A percentile compares a stretch with the other conserved stretches of the same genome.
These are phyloP conservation scores for Poliocrania exsul DNA, from an alignment of 2,797 vertebrate species.

Conservation along the genomic window DNA sequence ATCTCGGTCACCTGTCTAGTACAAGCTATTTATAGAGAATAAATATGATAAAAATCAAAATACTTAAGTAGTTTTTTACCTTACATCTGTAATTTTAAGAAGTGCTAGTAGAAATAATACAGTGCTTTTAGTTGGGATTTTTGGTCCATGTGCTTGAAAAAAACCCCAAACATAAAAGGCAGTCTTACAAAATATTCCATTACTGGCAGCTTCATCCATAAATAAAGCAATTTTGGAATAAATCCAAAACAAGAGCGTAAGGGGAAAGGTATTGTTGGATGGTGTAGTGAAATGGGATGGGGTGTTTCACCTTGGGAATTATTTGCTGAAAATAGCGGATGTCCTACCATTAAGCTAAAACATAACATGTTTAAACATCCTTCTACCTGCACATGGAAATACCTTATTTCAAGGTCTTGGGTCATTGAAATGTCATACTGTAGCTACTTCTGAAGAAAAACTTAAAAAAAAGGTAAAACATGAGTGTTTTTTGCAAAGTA, in stretches of 20 bases:
- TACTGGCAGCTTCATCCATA: conserved; percentile 65
- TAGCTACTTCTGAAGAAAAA: conserved; percentile 29
- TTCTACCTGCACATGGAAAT: conserved; percentile 72
- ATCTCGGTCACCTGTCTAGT: background rate
- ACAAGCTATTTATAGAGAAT: background rate
- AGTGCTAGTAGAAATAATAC: background rate
- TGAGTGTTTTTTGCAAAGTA: background rate
- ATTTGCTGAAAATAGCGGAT: conserved; percentile 76
- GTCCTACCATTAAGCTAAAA: conserved; percentile 76
- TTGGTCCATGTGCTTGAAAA: background rate
- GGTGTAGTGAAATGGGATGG: conserved; percentile 58
- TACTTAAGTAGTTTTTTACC: background rate
- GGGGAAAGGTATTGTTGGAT: conserved; percentile 76
- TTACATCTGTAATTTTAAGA: background rate
- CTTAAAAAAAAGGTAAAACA: background rate
- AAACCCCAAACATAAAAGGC: conserved; percentile 24
- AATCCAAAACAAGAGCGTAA: conserved; percentile 69
- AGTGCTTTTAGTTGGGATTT: conserved; percentile 30
- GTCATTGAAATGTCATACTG: conserved; percentile 45
- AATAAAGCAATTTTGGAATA: conserved; percentile 75
- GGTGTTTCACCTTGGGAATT: conserved; percentile 77
- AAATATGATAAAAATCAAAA: background rate
- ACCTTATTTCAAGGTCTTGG: conserved; percentile 65
- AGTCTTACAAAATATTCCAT: conserved; percentile 28
- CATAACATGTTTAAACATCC: conserved; percentile 75